phyloP scores from a whole-genome alignment of 2,888 invertebrate species.

The Tethea ocularis region DNA sequence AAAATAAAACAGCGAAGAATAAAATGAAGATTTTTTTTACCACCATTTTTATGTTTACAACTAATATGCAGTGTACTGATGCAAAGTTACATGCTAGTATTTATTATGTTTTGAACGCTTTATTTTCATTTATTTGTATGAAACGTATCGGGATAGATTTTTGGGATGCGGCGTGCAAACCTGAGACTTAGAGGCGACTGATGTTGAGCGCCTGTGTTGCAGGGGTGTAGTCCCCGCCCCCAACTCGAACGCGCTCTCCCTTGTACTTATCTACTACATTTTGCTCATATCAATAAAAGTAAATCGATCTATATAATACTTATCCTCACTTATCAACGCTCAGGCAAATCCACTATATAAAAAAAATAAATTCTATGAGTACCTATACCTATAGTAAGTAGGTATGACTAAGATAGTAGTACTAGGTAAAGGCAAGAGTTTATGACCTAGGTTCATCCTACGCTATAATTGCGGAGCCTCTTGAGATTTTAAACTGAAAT shows the following conservation, averaged over 20 bases:
- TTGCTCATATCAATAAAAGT: not conserved
- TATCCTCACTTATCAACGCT: too few species aligned
- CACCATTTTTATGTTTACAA: conserved; percentile 43
- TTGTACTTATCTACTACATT: conserved; percentile 33
- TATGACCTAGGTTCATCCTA: too few species aligned
- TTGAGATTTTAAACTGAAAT: too few species aligned
- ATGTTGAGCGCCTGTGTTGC: conserved; percentile 65
- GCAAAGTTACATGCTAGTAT: conserved; percentile 35
- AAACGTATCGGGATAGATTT: conserved; percentile 50
- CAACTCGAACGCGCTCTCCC: conserved; percentile 47
- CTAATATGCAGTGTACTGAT: conserved; percentile 10
- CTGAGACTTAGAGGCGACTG: conserved; percentile 81
- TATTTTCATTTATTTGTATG: conserved; percentile 33
- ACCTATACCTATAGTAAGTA: too few species aligned
- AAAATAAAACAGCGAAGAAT: conserved; percentile 57
- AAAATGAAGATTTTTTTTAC: conserved; percentile 33
- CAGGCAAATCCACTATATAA: too few species aligned
- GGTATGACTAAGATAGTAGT: too few species aligned
- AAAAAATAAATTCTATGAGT: too few species aligned
- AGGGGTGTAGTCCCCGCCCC: conserved; percentile 54
- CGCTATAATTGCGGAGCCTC: too few species aligned
- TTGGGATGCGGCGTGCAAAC: conserved; percentile 78
- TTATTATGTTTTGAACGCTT: conserved; percentile 19
- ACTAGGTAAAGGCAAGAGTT: too few species aligned
- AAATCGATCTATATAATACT: too few species aligned